Evolutionary conservation across 2,797 vertebrate genomes (phyloP).

Genomic region (Crenichthys baileyi): DNA sequence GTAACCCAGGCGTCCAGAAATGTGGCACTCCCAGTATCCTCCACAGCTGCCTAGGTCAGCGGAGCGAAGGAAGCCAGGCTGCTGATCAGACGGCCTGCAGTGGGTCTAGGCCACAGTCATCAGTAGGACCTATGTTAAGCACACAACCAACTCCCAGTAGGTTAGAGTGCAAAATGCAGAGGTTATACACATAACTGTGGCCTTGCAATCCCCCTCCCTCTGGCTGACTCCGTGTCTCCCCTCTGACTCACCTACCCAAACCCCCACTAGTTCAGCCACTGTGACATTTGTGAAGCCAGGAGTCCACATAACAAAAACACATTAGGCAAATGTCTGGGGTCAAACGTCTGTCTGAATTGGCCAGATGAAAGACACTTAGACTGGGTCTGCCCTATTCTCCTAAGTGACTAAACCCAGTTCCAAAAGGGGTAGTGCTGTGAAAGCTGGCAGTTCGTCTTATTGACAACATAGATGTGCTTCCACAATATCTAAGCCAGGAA

Average conservation of each 20-base stretch:
- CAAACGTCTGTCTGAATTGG: slow-evolving; percentile 85
- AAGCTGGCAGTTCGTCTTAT: slow-evolving; percentile 61
- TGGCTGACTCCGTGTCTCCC: slow-evolving; percentile 49
- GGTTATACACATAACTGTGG: slow-evolving; percentile 71
- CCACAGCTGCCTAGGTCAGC: slow-evolving; percentile 83
- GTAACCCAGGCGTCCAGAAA: slow-evolving; percentile 73
- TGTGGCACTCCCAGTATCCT: slow-evolving; percentile 76
- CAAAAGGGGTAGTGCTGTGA: slow-evolving; percentile 55
- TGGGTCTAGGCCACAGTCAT: slow-evolving; percentile 46
- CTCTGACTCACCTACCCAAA: slow-evolving; percentile 65
- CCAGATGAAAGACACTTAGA: slow-evolving; percentile 83
- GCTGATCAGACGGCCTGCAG: slow-evolving; percentile 59
- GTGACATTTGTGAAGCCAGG: slow-evolving; percentile 83
- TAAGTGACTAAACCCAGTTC: slow-evolving; percentile 72
- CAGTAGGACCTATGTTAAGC: slow-evolving; percentile 64
- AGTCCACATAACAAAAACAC: slow-evolving; percentile 88
- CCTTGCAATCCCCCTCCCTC: slow-evolving; percentile 49
- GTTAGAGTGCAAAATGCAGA: slow-evolving; percentile 71
- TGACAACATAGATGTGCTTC: slow-evolving; percentile 55
- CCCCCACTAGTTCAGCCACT: slow-evolving; percentile 74
- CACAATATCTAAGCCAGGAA: slow-evolving; percentile 45
- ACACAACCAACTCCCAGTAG: slow-evolving; percentile 67
- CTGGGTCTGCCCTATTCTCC: slow-evolving; percentile 73
- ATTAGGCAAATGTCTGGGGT: slow-evolving; percentile 86
- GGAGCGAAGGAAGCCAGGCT: slow-evolving; percentile 52